Conservation (phyloP, 2,797 vertebrate genomes). For the Salmo trutta region DNA sequence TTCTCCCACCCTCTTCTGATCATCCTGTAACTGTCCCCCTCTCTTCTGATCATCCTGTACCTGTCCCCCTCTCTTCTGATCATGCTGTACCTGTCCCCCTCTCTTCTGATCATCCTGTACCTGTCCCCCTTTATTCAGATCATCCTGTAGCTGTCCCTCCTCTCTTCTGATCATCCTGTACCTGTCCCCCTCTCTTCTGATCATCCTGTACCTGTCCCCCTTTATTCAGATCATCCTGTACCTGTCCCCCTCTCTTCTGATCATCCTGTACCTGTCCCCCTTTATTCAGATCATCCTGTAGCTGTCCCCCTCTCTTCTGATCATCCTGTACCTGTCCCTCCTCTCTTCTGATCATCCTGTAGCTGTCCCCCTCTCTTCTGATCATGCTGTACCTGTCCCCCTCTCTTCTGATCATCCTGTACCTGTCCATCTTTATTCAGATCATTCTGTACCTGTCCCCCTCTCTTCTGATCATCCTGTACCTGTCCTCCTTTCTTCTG, state of each 20-base stretch:
- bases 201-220: too few relatives aligned
- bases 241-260: not conserved
- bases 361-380: too few relatives aligned
- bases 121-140: not conserved
- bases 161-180: not conserved
- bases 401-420: too few relatives aligned
- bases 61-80: not conserved
- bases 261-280: too few relatives aligned
- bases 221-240: not conserved
- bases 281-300: not conserved
- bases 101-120: not conserved
- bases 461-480: too few relatives aligned
- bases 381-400: too few relatives aligned
- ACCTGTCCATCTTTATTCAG: too few relatives aligned
- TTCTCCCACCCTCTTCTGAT: not conserved
- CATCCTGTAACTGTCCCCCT: not conserved
- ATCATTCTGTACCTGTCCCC: too few relatives aligned
- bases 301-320: not conserved
- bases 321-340: too few relatives aligned
- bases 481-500: too few relatives aligned
- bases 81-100: not conserved
- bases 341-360: too few relatives aligned
- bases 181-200: not conserved
- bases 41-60: slow-evolving; percentile 35
- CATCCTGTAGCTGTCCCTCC: not conserved